Conservation (phyloP, 1,140 invertebrate genomes). For the Sinella curviseta region DNA sequence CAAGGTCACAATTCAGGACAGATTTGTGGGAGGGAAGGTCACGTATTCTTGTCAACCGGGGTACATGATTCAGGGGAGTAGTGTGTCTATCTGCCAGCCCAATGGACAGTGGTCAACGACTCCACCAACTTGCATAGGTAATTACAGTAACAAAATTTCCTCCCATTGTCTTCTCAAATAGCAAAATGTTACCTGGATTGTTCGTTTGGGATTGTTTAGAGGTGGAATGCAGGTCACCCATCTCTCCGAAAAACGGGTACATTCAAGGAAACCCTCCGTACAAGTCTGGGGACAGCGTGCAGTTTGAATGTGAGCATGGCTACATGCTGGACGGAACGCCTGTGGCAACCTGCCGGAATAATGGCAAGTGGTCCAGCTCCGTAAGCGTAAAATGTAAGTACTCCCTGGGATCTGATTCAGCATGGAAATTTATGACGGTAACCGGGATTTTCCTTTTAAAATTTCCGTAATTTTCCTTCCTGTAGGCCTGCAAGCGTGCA, state of each 20-base stretch:
- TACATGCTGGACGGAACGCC: conserved; percentile 84
- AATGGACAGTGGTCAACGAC: conserved; percentile 73
- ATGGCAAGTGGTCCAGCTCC: conserved; percentile 79
- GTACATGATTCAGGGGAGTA: conserved; percentile 71
- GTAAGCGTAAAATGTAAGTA: conserved; percentile 69
- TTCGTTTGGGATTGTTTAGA: conserved; percentile 63
- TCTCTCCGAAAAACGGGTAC: conserved; percentile 73
- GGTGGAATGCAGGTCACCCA: conserved; percentile 71
- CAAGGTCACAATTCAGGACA: conserved; percentile 63
- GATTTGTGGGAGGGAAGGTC: conserved; percentile 74
- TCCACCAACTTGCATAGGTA: conserved; percentile 13
- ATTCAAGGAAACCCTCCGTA: conserved; percentile 71
- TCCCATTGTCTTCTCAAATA: not conserved
- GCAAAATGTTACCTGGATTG: not conserved
- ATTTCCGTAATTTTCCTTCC: not conserved
- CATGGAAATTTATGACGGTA: too few species aligned
- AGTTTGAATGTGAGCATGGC: conserved; percentile 81
- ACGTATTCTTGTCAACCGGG: conserved; percentile 77
- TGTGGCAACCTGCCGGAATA: conserved; percentile 82
- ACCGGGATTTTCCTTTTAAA: too few species aligned
- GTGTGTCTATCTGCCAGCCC: conserved; percentile 72
- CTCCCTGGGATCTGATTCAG: too few species aligned
- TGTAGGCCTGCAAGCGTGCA: conserved; percentile 74
- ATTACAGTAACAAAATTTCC: not conserved
- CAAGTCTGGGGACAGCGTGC: conserved; percentile 76